Evolutionary conservation across 2,113 vertebrate genomes (phyloP).

Genomic region (Poeciliopsis occidentalis): DNA sequence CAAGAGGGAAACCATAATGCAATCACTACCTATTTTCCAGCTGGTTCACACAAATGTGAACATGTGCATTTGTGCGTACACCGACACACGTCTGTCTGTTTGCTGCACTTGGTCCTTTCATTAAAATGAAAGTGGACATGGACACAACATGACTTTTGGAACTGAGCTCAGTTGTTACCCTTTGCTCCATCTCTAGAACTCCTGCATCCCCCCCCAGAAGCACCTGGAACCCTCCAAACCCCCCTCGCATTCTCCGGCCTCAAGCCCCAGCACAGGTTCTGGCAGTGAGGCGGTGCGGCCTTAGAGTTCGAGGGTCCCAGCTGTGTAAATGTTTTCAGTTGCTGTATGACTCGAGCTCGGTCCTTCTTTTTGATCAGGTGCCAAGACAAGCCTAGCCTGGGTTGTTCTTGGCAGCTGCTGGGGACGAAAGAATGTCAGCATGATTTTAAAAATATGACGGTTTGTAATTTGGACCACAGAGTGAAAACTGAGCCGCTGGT

Average conservation of each 20-base stretch:
- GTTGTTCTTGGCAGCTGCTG: constrained; percentile 94
- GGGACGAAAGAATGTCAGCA: constrained; percentile 95
- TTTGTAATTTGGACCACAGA: constrained; percentile 89
- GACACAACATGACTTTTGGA: constrained; percentile 53
- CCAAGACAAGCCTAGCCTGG: constrained; percentile 91
- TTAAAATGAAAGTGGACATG: constrained; percentile 23
- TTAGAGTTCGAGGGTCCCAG: constrained; percentile 87
- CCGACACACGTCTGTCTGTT: not conserved
- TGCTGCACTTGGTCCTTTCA: constrained; percentile 18
- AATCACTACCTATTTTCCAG: not conserved
- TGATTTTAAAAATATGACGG: constrained; percentile 93
- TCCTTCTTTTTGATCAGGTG: constrained; percentile 87
- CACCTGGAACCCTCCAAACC: constrained; percentile 63
- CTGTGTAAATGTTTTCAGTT: constrained; percentile 99
- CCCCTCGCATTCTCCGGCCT: constrained; percentile 14
- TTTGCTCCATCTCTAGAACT: constrained; percentile 64
- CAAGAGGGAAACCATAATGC: constrained; percentile 5
- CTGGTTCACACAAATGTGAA: not conserved
- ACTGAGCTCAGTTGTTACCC: constrained; percentile 65
- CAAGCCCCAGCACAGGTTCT: constrained; percentile 51
- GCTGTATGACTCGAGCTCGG: constrained; percentile 89
- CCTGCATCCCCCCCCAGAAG: constrained; percentile 51
- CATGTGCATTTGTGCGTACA: not conserved
- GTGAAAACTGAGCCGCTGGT: constrained; percentile 88
- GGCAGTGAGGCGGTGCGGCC: constrained; percentile 79